These are phyloP conservation scores for Acleris holmiana DNA, from an alignment of 2,888 invertebrate species.

Conservation along the genomic window DNA sequence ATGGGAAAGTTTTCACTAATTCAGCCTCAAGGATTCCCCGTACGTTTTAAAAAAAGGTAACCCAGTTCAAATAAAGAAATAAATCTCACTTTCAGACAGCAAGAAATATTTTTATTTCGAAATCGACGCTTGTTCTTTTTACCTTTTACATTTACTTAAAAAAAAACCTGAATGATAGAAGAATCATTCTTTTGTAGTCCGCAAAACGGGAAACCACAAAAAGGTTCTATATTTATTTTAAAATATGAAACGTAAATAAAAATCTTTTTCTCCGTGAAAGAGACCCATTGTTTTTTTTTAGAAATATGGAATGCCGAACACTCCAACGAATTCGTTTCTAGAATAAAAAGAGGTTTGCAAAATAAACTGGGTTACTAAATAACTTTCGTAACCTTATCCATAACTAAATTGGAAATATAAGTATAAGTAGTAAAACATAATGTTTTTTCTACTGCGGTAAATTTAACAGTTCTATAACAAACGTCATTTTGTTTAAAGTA, in stretches of 20 bases:
- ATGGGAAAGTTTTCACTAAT: no score
- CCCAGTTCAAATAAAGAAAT: no score
- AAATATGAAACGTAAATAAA: background rate
- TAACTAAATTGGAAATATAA: no score
- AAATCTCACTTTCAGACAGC: background rate
- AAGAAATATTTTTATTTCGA: conserved; percentile 6
- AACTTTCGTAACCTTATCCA: no score
- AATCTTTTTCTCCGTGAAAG: background rate
- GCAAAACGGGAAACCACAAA: conserved; percentile 8
- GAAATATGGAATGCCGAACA: conserved; percentile 10
- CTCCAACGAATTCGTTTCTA: conserved; percentile 1
- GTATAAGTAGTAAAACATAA: no score
- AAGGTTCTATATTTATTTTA: conserved; percentile 10
- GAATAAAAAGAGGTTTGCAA: background rate
- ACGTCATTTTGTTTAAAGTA: no score
- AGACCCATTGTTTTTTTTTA: background rate
- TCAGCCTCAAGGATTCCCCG: no score
- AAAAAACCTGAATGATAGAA: conserved; percentile 3
- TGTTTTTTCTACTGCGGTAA: no score
- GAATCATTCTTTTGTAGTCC: conserved; percentile 4
- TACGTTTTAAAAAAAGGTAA: no score
- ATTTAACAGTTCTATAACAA: no score
- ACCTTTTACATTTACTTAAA: background rate
- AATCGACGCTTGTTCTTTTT: background rate
- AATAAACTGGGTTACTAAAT: background rate